These are phyloP conservation scores for Mesodorylaimus sp. DNA, from an alignment of 2,888 invertebrate genomes.

Conservation along the genomic window DNA sequence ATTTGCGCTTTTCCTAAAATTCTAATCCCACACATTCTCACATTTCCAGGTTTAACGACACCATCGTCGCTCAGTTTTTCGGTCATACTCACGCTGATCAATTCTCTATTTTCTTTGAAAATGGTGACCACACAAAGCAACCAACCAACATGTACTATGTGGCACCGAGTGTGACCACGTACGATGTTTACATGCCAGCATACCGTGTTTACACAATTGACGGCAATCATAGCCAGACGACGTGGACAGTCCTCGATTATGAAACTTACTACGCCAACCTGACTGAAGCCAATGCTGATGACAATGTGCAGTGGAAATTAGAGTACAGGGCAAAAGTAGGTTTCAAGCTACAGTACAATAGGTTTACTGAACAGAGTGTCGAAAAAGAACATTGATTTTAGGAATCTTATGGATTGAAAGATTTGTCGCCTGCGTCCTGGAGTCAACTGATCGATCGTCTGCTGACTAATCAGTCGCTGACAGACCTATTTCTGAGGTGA, in stretches of 20 bases:
- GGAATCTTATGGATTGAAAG: conserved; percentile 63
- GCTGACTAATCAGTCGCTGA: conserved; percentile 61
- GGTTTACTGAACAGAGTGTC: background rate
- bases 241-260: conserved; percentile 61
- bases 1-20: too few species aligned
- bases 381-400: conserved; percentile 27
- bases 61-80: conserved; percentile 57
- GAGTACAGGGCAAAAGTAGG: conserved; percentile 45
- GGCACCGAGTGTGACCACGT: conserved; percentile 59
- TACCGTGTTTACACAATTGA: conserved; percentile 86
- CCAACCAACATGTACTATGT: conserved; percentile 56
- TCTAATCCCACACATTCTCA: too few species aligned
- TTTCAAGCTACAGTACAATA: background rate
- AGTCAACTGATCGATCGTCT: conserved; percentile 67
- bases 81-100: conserved; percentile 86
- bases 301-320: conserved; percentile 53
- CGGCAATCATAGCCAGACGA: conserved; percentile 43
- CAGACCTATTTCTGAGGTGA: too few species aligned
- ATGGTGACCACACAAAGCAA: conserved; percentile 28
- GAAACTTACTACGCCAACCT: conserved; percentile 90
- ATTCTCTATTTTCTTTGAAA: conserved; percentile 60
- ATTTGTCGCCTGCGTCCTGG: conserved; percentile 72
- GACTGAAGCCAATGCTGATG: conserved; percentile 57
- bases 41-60: conserved; percentile 47
- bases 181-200: conserved; percentile 50